These are phyloP conservation scores for Cyaniris semiargus DNA, from an alignment of 2,888 invertebrate genomes.

Conservation along the genomic window DNA sequence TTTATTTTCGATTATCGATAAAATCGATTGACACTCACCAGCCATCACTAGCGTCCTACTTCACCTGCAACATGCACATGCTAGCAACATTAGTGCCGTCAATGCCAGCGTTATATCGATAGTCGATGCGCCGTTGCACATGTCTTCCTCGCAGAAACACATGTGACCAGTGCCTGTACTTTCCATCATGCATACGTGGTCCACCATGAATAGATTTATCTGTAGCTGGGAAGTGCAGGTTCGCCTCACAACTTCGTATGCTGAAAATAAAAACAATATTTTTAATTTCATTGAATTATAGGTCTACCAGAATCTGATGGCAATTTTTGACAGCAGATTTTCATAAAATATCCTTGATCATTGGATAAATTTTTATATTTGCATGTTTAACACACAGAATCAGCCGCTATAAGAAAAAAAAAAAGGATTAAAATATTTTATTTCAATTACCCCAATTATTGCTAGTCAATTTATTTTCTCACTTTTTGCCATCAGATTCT, in stretches of 20 bases:
- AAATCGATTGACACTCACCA: constrained; percentile 53
- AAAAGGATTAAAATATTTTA: too few species aligned
- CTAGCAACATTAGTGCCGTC: constrained; percentile 58
- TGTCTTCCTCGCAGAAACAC: constrained; percentile 99
- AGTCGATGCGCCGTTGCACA: constrained; percentile 85
- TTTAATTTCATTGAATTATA: constrained; percentile 23
- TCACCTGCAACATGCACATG: constrained; percentile 78
- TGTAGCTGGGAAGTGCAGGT: constrained; percentile 96
- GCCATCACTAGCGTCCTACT: constrained; percentile 60
- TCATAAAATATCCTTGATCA: too few species aligned
- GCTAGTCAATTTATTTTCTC: too few species aligned
- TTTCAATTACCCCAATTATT: too few species aligned
- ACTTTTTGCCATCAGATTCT: too few species aligned
- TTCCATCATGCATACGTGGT: constrained; percentile 99
- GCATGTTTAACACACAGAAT: too few species aligned
- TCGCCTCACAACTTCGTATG: constrained; percentile 93
- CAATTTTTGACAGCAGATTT: too few species aligned
- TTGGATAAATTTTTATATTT: too few species aligned
- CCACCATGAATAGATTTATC: constrained; percentile 98
- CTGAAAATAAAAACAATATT: constrained; percentile 76
- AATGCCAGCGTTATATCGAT: constrained; percentile 55
- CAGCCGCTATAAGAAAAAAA: too few species aligned
- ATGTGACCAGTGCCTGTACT: constrained; percentile 98
- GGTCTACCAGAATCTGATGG: too few species aligned
- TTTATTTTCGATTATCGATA: constrained; percentile 18